Conservation (phyloP, 1,140 invertebrate genomes). For the Drosophila yakuba region DNA sequence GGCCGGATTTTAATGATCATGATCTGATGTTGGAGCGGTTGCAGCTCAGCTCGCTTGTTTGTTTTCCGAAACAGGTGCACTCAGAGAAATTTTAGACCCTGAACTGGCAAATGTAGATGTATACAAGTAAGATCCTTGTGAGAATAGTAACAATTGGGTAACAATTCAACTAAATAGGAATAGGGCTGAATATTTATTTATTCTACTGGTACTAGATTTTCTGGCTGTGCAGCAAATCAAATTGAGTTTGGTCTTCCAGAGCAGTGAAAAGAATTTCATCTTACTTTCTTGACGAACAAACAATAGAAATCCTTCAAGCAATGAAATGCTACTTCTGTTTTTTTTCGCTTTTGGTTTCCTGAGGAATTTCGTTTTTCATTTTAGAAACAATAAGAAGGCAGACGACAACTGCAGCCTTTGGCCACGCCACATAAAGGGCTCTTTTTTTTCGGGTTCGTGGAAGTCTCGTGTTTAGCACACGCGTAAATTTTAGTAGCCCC, state of each 20-base stretch:
- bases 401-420: slow-evolving; percentile 53
- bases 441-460: slow-evolving; percentile 68
- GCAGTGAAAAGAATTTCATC: slow-evolving; percentile 66
- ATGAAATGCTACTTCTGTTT: slow-evolving; percentile 43
- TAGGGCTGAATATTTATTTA: no score
- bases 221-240: slow-evolving; percentile 1
- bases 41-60: slow-evolving; percentile 45
- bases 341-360: slow-evolving; percentile 19
- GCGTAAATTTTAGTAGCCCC: slow-evolving; percentile 82
- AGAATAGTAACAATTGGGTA: no score
- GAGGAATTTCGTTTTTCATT: slow-evolving; percentile 72
- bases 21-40: slow-evolving; percentile 7
- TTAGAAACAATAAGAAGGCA: slow-evolving; percentile 73
- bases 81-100: neutral
- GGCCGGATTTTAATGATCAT: slow-evolving; percentile 75
- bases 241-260: slow-evolving; percentile 20
- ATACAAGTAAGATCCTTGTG: no score
- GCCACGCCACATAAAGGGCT: slow-evolving; percentile 68
- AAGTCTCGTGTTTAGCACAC: slow-evolving; percentile 85
- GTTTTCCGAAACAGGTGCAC: slow-evolving; percentile 53
- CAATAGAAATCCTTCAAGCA: slow-evolving; percentile 76
- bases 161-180: no score
- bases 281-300: slow-evolving; percentile 62
- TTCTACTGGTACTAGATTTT: neutral
- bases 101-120: no score